Evolutionary conservation across 1,140 invertebrate species (phyloP).

Genomic region (Galendromus occidentalis): DNA sequence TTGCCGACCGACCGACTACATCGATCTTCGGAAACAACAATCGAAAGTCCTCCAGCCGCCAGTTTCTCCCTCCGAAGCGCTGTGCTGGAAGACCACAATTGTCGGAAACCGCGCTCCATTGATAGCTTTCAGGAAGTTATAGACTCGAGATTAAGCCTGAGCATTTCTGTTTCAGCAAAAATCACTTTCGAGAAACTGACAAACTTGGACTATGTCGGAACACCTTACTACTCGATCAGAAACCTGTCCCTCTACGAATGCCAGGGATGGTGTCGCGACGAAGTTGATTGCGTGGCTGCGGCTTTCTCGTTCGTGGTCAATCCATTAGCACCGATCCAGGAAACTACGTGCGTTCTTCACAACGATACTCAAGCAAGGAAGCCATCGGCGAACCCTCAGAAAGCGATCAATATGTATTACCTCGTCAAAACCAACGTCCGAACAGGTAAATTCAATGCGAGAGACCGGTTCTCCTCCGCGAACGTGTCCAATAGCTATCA

Average conservation of each 20-base stretch:
- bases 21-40: no score
- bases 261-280: constrained; percentile 78
- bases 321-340: constrained; percentile 68
- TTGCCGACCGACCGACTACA: no score
- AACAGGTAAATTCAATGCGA: constrained; percentile 38
- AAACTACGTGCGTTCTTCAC: constrained; percentile 72
- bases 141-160: no score
- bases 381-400: constrained; percentile 49
- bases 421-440: constrained; percentile 78
- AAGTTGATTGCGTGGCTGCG: constrained; percentile 68
- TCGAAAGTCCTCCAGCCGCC: no score
- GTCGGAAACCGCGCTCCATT: no score
- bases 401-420: constrained; percentile 76
- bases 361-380: constrained; percentile 75
- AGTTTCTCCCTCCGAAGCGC: no score
- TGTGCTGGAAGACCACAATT: no score
- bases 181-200: constrained; percentile 82
- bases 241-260: constrained; percentile 81
- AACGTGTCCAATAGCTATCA: not conserved
- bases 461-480: no score
- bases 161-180: constrained; percentile 26
- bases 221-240: constrained; percentile 72
- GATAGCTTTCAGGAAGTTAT: no score
- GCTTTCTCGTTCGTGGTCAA: constrained; percentile 79
- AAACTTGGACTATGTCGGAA: constrained; percentile 68